Evolutionary conservation across 2,797 vertebrate genomes (phyloP).

Genomic region (Xenops minutus): DNA sequence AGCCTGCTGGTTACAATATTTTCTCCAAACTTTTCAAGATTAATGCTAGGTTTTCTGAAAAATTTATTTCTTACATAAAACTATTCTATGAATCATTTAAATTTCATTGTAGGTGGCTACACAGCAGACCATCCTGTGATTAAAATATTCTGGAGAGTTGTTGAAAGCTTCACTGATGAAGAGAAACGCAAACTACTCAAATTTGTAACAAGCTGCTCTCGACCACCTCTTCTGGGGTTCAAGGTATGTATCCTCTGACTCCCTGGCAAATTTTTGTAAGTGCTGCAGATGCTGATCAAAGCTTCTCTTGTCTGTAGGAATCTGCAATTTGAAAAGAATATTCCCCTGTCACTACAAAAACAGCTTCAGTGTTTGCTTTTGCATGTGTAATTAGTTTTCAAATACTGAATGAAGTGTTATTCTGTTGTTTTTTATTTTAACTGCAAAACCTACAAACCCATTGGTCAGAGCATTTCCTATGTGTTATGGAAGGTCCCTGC

Average conservation of each 20-base stretch:
- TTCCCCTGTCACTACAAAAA: neutral
- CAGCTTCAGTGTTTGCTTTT: neutral
- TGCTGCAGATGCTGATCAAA: neutral
- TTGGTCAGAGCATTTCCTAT: neutral
- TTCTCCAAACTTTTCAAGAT: neutral
- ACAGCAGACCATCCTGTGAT: constrained; percentile 94
- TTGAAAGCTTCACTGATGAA: constrained; percentile 94
- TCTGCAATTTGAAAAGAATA: neutral
- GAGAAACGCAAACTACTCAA: constrained; percentile 95
- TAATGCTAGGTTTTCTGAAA: neutral
- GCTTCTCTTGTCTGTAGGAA: neutral
- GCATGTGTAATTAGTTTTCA: neutral
- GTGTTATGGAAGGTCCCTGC: neutral
- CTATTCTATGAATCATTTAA: neutral
- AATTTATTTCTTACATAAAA: neutral
- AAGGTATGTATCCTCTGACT: constrained; percentile 79
- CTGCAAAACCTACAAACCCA: neutral
- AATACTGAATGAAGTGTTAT: neutral
- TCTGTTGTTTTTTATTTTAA: neutral
- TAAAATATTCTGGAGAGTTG: constrained; percentile 94
- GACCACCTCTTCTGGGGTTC: constrained; percentile 94
- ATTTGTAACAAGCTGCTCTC: constrained; percentile 97
- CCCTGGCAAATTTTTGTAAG: neutral
- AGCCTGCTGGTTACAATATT: neutral
- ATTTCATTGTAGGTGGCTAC: constrained; percentile 85